Evolutionary conservation across 2,797 vertebrate species (phyloP).

Genomic region (Sphaeramia orbicularis): DNA sequence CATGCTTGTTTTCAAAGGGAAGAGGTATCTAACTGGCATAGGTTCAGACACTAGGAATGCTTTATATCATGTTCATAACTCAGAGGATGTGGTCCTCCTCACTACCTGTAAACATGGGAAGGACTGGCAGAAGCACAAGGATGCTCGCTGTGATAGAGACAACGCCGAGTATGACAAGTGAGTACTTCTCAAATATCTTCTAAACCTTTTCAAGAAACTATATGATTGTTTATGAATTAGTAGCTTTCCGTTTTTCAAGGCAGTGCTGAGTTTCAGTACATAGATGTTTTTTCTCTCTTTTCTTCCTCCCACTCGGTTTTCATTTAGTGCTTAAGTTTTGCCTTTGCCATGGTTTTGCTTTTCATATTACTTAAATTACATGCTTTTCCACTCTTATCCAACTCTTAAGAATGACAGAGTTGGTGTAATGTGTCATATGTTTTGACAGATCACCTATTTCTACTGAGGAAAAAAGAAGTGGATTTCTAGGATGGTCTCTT

Average conservation of each 20-base stretch:
- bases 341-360: background rate
- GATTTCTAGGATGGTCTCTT: background rate
- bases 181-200: constrained; percentile 72
- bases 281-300: too few species aligned
- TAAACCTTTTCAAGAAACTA: background rate
- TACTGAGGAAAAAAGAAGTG: too few species aligned
- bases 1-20: constrained; percentile 99
- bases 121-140: constrained; percentile 99
- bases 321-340: background rate
- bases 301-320: background rate
- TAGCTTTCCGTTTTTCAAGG: background rate
- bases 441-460: constrained; percentile 1
- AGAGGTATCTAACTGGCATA: constrained; percentile 98
- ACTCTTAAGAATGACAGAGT: background rate
- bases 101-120: constrained; percentile 99
- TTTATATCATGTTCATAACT: constrained; percentile 98
- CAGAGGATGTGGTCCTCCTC: constrained; percentile 96
- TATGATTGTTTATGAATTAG: too few species aligned
- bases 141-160: constrained; percentile 96
- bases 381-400: background rate
- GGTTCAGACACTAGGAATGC: constrained; percentile 99
- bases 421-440: background rate
- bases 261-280: background rate
- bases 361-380: too few species aligned
- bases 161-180: constrained; percentile 97